phyloP scores from a whole-genome alignment of 2,797 vertebrate genomes.

The Phalloptychus januarius region DNA sequence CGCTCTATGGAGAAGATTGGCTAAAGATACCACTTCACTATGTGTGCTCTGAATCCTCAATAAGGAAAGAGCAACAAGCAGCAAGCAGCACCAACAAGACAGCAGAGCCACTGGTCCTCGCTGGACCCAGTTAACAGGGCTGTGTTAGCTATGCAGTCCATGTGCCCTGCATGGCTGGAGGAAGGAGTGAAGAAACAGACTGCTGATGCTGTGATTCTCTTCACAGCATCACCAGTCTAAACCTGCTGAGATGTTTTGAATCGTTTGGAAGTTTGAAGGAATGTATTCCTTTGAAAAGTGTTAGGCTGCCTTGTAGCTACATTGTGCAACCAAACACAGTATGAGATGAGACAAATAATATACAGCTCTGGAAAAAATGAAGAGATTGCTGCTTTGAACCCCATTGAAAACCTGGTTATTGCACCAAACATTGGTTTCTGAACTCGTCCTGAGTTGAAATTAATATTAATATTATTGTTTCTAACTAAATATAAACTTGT shows the following conservation, averaged over 20 bases:
- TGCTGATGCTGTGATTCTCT: neutral
- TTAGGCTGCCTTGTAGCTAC: neutral
- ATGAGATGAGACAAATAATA: no score
- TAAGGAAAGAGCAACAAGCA: slow-evolving; percentile 2
- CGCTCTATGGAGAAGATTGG: slow-evolving; percentile 12
- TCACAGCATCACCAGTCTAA: no score
- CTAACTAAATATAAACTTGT: no score
- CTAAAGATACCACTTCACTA: slow-evolving; percentile 9
- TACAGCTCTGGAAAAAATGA: no score
- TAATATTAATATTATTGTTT: no score
- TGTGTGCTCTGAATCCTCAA: slow-evolving; percentile 36
- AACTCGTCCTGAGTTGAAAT: no score
- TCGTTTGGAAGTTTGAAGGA: neutral
- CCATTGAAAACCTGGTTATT: no score
- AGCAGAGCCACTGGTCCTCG: neutral
- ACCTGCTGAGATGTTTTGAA: neutral
- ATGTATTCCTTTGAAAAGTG: neutral
- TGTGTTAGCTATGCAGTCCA: no score
- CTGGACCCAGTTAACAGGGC: neutral
- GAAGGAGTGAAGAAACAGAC: neutral
- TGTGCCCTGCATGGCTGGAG: neutral
- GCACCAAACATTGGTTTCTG: no score
- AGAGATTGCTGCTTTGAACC: no score
- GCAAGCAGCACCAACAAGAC: neutral
- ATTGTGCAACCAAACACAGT: no score